phyloP scores from a whole-genome alignment of 2,888 invertebrate species.

The Chymomyza procnemis region DNA sequence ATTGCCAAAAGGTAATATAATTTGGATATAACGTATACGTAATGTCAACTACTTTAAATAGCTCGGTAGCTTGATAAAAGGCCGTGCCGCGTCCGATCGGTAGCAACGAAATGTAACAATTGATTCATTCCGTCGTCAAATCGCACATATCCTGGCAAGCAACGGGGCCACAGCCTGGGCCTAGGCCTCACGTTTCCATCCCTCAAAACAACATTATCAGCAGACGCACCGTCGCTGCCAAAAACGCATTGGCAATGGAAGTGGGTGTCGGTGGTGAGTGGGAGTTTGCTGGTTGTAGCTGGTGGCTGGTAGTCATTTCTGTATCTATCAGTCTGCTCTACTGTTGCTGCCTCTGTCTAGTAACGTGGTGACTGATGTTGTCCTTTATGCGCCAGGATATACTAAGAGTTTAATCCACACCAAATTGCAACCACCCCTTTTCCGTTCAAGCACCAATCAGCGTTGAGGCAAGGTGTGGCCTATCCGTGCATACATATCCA shows the following conservation, averaged over 20 bases:
- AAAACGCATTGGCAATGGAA: slow-evolving; percentile 9
- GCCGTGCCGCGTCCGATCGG: slow-evolving; percentile 79
- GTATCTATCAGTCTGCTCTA: slow-evolving; percentile 46
- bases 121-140: slow-evolving; percentile 78
- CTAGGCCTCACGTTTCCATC: slow-evolving; percentile 29
- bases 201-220: slow-evolving; percentile 28
- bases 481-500: slow-evolving; percentile 16
- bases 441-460: slow-evolving; percentile 76
- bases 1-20: not conserved
- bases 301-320: slow-evolving; percentile 44
- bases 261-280: slow-evolving; percentile 37
- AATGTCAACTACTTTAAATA: slow-evolving; percentile 51
- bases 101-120: slow-evolving; percentile 79
- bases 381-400: slow-evolving; percentile 63
- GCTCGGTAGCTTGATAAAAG: slow-evolving; percentile 55
- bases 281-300: slow-evolving; percentile 32
- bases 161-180: slow-evolving; percentile 51
- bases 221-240: slow-evolving; percentile 38
- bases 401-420: slow-evolving; percentile 74
- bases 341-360: slow-evolving; percentile 52
- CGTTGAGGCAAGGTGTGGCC: slow-evolving; percentile 76
- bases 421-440: slow-evolving; percentile 71
- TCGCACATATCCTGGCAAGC: slow-evolving; percentile 77
- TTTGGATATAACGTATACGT: slow-evolving; percentile 53
- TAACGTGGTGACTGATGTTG: slow-evolving; percentile 44